Base-by-base conservation (phyloP, 53 echinoderm and acorn worm genomes). In the Echinometra lucunter region DNA sequence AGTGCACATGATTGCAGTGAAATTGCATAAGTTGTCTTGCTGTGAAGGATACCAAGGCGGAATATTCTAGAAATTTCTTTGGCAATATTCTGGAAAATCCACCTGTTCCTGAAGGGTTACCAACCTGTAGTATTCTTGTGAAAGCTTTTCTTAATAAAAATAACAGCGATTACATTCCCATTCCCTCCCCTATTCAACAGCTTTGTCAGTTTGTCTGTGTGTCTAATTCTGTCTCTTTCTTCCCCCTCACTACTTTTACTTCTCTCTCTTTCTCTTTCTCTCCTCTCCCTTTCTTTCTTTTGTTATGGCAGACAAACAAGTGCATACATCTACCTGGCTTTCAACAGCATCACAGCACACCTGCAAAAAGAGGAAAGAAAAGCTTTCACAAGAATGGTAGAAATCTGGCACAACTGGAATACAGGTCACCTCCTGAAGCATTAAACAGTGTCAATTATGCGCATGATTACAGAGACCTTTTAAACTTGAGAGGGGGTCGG, bases 401-500 rank as follows among this genome's bases (percentile, higher is more conserved):
- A 9, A 85, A 85, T 85, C 89, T 89, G 45, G 45, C 85, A 25
- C 27, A 47, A 45, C 25, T 18, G 2, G 89, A 58, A 58, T 37
- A 40, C 89, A 60, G 89, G 89, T 89, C 89, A 58, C 8, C 57
- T 37, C 89, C 89, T 57, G 37, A 34, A 89, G 60, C 49, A 45
- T 27, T 7, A 89, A 89, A 89, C 58, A 58, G 89, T 89, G 89
- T 89, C 89, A 89, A 89, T 89, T 89, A 89, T 89, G 89, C 60
- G 58, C 89, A 89, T 89, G 89, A 89, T 58, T 28, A 58, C 11
- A 40, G 89, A 19, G 89, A 60, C 37, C 38, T 89, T 89, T 60
- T 89, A 89, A 89, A 60, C 28, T 21, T 9, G 89, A 42, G 38
- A 89, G 37, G 89, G 89, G 37, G 89, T 23, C 60, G 89, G 35